A percentile compares a stretch with the other conserved stretches of the same genome.
Conservation (phyloP, 2,113 vertebrate genomes). For the Nothoprocta pentlandii region DNA sequence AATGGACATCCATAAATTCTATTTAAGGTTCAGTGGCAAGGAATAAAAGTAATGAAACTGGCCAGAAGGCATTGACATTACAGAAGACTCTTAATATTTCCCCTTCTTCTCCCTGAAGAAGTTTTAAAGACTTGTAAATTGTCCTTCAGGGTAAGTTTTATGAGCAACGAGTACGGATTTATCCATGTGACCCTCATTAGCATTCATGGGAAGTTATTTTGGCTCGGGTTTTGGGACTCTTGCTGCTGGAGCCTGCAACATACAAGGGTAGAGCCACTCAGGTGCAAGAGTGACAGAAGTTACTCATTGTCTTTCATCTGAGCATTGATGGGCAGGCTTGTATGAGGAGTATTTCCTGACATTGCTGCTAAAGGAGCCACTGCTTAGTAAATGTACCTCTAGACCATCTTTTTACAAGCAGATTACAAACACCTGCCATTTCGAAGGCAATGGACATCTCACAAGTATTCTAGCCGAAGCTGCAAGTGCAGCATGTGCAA, state of each 20-base stretch:
- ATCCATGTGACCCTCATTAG: neutral
- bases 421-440: neutral
- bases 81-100: neutral
- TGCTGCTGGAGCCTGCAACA: neutral
- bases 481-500: neutral
- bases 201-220: neutral
- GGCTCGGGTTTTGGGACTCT: neutral
- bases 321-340: accelerated
- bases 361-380: neutral
- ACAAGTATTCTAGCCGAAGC: neutral
- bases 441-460: neutral
- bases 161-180: neutral
- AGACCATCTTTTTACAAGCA: neutral
- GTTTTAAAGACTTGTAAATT: conserved; percentile 36
- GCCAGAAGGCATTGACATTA: conserved; percentile 22
- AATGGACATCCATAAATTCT: conserved; percentile 4
- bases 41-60: neutral
- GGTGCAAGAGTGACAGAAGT: neutral
- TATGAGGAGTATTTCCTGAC: neutral
- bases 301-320: neutral
- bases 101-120: neutral
- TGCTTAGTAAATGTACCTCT: neutral
- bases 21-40: conserved; percentile 1
- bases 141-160: conserved; percentile 38
- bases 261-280: neutral